These are phyloP conservation scores for Pomacea maculata DNA, from an alignment of 1,140 invertebrate species.

Conservation along the genomic window DNA sequence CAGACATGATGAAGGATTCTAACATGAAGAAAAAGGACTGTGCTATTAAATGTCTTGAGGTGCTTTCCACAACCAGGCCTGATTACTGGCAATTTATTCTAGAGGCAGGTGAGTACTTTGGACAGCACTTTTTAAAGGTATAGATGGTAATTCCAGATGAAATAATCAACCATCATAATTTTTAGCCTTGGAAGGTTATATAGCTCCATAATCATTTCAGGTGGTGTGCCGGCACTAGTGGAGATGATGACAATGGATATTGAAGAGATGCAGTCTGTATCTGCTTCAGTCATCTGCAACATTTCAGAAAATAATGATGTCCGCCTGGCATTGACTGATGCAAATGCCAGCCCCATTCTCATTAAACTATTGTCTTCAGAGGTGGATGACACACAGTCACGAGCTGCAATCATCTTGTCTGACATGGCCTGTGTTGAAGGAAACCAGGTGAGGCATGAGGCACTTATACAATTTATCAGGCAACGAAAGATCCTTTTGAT, in stretches of 20 bases:
- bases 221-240: conserved; percentile 56
- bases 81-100: conserved; percentile 62
- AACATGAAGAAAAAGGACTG: conserved; percentile 55
- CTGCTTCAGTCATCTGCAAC: conserved; percentile 63
- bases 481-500: no score
- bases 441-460: conserved; percentile 45
- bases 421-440: conserved; percentile 60
- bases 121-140: not conserved
- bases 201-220: conserved; percentile 37
- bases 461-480: not conserved
- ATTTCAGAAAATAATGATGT: conserved; percentile 60
- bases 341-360: conserved; percentile 53
- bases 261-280: conserved; percentile 56
- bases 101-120: conserved; percentile 50
- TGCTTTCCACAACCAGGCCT: conserved; percentile 56
- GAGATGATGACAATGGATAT: conserved; percentile 53
- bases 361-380: conserved; percentile 57
- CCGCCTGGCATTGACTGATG: conserved; percentile 45
- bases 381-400: conserved; percentile 63
- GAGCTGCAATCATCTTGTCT: conserved; percentile 61
- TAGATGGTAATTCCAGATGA: not conserved
- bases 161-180: not conserved
- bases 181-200: no score
- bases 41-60: conserved; percentile 63
- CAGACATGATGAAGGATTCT: conserved; percentile 51